Evolutionary conservation across 2,797 vertebrate genomes (phyloP), one percentile per base, ranked within the genome.

Genomic region (Cuniculus paca): DNA sequence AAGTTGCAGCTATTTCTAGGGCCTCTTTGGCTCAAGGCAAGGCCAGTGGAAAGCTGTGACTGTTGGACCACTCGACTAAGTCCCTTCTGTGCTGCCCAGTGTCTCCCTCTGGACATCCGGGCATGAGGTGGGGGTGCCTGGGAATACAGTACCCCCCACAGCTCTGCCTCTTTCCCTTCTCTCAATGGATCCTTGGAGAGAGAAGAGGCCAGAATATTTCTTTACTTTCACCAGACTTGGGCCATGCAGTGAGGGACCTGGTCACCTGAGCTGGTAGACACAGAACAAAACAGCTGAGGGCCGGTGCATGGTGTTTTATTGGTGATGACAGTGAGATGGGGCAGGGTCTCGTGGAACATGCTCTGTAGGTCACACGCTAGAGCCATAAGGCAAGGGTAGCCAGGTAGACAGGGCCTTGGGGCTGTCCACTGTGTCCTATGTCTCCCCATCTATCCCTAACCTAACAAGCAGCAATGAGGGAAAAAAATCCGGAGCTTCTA

Each of bases 291-390:
- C 97, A 88, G 54, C 52, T 0, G 4, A 70, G 16, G 68, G 96
- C 80, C 82, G 88, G 88, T 94, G 96, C 79, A 34, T 96, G 96
- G 79, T 96, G 94, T 97, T 98, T 98, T 98, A 98, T 98, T 97
- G 68, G 83, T 94, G 94, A 96, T 94, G 97, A 95, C 95, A 86
- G 86, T 90, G 94, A 92, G 70, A 54, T 89, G 93, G 93, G 92
- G 45, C 84, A 88, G 84, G 94, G 80, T 93, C 96, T 91, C 48
- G 20, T 95, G 96, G 93, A 96, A 79, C 97, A 97, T 97, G 98
- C 96, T 96, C 97, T 97, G 93, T 77, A 96, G 94, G 79, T 94
- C 96, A 96, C 85, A 97, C 90, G 17, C 90, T 95, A 96, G 94
- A 95, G 96, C 97, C 85, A 0, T 87, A 84, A 93, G 92, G 93